Conservation (phyloP, 2,113 vertebrate species). For the Eulacestoma nigropectus region DNA sequence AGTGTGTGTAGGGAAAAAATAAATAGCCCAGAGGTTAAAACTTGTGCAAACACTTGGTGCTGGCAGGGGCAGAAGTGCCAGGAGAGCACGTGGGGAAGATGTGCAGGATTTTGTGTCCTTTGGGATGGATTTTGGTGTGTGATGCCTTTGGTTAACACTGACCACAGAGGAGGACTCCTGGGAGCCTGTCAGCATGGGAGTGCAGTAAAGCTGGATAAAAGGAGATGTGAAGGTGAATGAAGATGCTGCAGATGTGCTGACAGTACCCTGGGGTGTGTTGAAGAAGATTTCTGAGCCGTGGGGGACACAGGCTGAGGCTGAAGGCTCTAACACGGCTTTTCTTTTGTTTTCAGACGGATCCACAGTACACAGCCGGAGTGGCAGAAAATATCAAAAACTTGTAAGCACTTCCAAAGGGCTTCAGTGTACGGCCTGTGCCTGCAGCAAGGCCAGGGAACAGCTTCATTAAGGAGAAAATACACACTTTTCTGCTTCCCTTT, state of each 20-base stretch:
- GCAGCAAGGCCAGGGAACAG: background rate
- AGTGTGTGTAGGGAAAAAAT: background rate
- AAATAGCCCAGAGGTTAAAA: background rate
- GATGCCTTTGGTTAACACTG: background rate
- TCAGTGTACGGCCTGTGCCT: background rate
- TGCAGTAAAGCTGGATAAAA: background rate
- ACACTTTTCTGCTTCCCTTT: background rate
- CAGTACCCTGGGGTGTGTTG: background rate
- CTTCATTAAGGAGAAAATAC: background rate
- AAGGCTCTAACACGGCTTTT: background rate
- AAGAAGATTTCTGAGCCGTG: background rate
- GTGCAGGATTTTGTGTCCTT: background rate
- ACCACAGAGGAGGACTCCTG: background rate
- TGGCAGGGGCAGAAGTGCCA: background rate
- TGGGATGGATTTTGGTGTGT: background rate
- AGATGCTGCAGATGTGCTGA: background rate
- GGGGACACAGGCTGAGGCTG: background rate
- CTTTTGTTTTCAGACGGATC: conserved; percentile 75
- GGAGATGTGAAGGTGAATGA: background rate
- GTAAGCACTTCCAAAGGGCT: conserved; percentile 66
- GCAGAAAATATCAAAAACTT: conserved; percentile 81
- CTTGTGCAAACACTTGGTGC: background rate
- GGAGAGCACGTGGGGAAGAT: background rate
- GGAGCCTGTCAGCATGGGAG: background rate
- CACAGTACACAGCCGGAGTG: conserved; percentile 76